Conservation (phyloP, 1,140 invertebrate genomes). For the Parasteatoda tepidariorum region DNA sequence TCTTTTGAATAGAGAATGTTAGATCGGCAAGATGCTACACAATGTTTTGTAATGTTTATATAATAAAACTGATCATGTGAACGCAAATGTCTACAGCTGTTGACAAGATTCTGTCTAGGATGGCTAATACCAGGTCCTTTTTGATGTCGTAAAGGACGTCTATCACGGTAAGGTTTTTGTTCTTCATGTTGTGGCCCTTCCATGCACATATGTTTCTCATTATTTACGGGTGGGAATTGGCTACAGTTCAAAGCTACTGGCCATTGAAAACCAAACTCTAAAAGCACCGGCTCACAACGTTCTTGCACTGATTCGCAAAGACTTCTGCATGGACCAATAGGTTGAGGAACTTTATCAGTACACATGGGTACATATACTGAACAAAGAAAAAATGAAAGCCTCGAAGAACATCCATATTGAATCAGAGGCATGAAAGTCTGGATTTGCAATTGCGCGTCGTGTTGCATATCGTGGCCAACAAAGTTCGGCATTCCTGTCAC, state of each 20-base stretch:
- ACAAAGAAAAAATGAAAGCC: conserved; percentile 92
- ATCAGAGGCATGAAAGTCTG: conserved; percentile 92
- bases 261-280: conserved; percentile 92
- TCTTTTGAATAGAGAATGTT: conserved; percentile 68
- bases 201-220: conserved; percentile 87
- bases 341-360: conserved; percentile 89
- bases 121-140: neutral
- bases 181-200: conserved; percentile 75
- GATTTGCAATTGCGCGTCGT: conserved; percentile 85
- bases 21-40: conserved; percentile 67
- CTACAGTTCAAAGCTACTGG: conserved; percentile 90
- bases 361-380: conserved; percentile 97
- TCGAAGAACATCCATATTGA: conserved; percentile 90
- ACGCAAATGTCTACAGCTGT: conserved; percentile 12
- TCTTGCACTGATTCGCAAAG: conserved; percentile 87
- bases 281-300: conserved; percentile 86
- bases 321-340: conserved; percentile 91
- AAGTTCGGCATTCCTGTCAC: conserved; percentile 95
- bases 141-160: neutral
- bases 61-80: conserved; percentile 8
- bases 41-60: conserved; percentile 51
- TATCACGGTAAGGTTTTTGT: conserved; percentile 19
- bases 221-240: conserved; percentile 87
- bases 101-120: neutral
- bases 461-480: conserved; percentile 84